Base-by-base conservation (phyloP, 2,797 vertebrate genomes). In the Phalloptychus januarius region DNA sequence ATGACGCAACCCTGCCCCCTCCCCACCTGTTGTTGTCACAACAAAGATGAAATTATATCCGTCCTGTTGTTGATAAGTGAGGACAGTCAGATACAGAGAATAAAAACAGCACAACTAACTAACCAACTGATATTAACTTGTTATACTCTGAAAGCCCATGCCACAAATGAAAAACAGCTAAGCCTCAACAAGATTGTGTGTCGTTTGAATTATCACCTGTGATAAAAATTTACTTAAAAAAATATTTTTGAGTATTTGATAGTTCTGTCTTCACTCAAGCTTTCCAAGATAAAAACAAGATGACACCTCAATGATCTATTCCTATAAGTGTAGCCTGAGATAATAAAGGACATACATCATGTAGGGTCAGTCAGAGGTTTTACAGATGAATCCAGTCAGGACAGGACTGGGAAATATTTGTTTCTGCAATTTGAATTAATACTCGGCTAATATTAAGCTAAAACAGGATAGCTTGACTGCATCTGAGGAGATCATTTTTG, bases 401-500 rank as follows among this genome's bases (percentile, higher is more conserved):
- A 61, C 28, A 33, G 28, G 56, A 61, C 33, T 61, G 28, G 12
- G 13, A 61, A 16, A 61, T 31, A 61, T 15, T 16, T 33, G 54
- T 61, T 31, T 61, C 56, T 7, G 56, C 28, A 33, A n/a, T 69
- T 80, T 12, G 0, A 74, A 77, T 65, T 65, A 48, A 72, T 78
- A 40, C 79, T 83, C n/a, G 7, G 48, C 48, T 50, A 23, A 50
- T 50, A 50, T 20, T 25, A 50, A 23, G 48, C 48, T 25, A 52
- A 71, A 44, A 20, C 16, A 44, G 28, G 54, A 76, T 1, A 28
- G 63, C 73, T 79, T 77, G 16, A 48, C 40, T 78, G 40, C 45
- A 76, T 78, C 71, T 78, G 61, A 38, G 79, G 75, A 61, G 33
- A 82, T 85, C 76, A 81, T 84, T 83, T 82, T 76, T 44, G 20